phyloP scores from a whole-genome alignment of 1,140 invertebrate species.

The Sinella curviseta region DNA sequence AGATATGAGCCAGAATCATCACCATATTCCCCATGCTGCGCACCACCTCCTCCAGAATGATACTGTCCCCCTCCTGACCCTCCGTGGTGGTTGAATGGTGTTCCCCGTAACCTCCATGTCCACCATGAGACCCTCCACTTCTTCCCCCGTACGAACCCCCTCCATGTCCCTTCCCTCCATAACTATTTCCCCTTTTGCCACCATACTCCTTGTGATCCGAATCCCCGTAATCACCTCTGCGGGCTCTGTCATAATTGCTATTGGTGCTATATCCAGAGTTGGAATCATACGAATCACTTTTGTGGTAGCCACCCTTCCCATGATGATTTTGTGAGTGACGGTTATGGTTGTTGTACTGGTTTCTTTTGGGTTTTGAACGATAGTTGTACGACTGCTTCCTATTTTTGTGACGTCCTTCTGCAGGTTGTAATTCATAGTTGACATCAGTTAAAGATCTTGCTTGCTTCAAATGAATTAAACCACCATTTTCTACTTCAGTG shows the following conservation, averaged over 20 bases:
- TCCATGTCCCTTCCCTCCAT: not conserved
- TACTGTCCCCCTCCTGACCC: not conserved
- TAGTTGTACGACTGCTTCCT: not conserved
- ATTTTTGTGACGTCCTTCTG: conserved; percentile 12
- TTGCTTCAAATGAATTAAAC: too few relatives aligned
- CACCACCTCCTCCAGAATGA: not conserved
- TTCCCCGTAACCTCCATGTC: not conserved
- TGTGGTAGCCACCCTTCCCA: conserved; percentile 19
- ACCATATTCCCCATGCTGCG: not conserved
- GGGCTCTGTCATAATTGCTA: conserved; percentile 10
- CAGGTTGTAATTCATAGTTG: not conserved
- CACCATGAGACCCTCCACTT: not conserved
- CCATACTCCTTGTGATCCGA: conserved; percentile 20
- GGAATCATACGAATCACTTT: not conserved
- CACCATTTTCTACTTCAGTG: too few relatives aligned
- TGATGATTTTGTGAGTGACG: not conserved
- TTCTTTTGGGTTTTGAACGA: conserved; percentile 10
- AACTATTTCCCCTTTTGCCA: not conserved
- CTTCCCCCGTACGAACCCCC: conserved; percentile 4
- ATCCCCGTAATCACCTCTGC: conserved; percentile 9
- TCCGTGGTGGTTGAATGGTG: not conserved
- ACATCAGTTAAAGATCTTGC: not conserved
- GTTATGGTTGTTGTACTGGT: conserved; percentile 23
- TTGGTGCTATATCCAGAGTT: not conserved
- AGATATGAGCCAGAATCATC: conserved; percentile 7